Percentiles rank a stretch among this genome's conserved stretches.
phyloP scores from a whole-genome alignment of 2,888 invertebrate genomes.

The Flexamia atlantica region DNA sequence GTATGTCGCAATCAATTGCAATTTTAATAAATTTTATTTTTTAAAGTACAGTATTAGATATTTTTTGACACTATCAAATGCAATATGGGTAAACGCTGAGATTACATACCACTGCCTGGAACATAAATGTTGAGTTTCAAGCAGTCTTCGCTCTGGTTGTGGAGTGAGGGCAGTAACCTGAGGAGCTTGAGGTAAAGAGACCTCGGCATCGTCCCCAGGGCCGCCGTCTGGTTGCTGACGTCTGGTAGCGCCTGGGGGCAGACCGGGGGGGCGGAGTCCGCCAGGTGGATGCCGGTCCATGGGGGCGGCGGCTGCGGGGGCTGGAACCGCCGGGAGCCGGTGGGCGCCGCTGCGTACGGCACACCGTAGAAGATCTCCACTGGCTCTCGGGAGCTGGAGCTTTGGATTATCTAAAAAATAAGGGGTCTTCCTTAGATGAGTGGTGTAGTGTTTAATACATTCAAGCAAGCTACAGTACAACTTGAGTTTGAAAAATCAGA shows the following conservation, averaged over 20 bases:
- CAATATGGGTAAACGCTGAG: too few relatives aligned
- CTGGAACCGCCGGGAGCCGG: slow-evolving; percentile 55
- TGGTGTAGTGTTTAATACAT: too few relatives aligned
- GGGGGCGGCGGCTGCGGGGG: slow-evolving; percentile 70
- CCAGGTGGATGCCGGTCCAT: slow-evolving; percentile 86
- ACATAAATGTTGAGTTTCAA: slow-evolving; percentile 93
- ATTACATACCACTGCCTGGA: slow-evolving; percentile 88
- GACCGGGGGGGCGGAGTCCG: slow-evolving; percentile 86
- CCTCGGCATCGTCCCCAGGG: slow-evolving; percentile 85
- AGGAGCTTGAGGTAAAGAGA: slow-evolving; percentile 82
- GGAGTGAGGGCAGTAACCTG: slow-evolving; percentile 84
- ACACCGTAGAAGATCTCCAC: slow-evolving; percentile 92
- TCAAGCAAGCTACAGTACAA: too few relatives aligned
- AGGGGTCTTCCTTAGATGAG: too few relatives aligned
- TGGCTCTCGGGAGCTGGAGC: slow-evolving; percentile 79
- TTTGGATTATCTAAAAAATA: slow-evolving; percentile 75
- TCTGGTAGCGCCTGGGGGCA: slow-evolving; percentile 86
- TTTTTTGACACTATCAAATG: too few relatives aligned
- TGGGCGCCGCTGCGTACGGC: slow-evolving; percentile 83
- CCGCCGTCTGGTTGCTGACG: slow-evolving; percentile 80
- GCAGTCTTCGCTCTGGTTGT: slow-evolving; percentile 94
- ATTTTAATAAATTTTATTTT: too few relatives aligned
- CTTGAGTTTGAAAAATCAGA: too few relatives aligned
- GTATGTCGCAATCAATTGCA: too few relatives aligned
- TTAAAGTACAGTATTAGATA: too few relatives aligned